Conservation (phyloP, 2,797 vertebrate species). For the Channa striata region DNA sequence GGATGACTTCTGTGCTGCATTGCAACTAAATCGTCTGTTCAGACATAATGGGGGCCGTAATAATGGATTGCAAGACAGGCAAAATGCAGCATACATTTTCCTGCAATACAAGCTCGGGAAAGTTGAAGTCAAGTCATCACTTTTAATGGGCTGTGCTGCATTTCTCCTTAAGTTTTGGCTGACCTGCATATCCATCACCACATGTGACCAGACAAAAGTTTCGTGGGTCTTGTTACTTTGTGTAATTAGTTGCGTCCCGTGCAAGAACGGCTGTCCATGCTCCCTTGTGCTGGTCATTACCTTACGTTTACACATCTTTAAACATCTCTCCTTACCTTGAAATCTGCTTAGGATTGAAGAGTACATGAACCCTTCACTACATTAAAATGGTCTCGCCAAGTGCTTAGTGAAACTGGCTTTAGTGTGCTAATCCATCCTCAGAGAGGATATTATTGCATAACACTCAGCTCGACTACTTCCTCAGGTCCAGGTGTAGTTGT, state of each 20-base stretch:
- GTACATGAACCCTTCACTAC: slow-evolving; percentile 38
- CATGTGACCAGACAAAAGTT: slow-evolving; percentile 10
- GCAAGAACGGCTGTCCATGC: too few species aligned
- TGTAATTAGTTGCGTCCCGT: neutral
- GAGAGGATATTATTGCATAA: slow-evolving; percentile 73
- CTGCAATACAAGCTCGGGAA: slow-evolving; percentile 10
- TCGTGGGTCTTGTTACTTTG: slow-evolving; percentile 7
- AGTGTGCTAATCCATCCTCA: slow-evolving; percentile 68
- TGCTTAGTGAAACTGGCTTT: slow-evolving; percentile 71
- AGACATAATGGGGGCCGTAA: slow-evolving; percentile 11
- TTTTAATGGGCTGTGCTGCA: slow-evolving; percentile 16
- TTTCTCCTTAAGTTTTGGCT: slow-evolving; percentile 4
- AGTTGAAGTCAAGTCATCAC: slow-evolving; percentile 8
- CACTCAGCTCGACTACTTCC: slow-evolving; percentile 26
- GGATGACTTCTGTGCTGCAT: slow-evolving; percentile 1
- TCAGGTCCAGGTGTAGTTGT: slow-evolving; percentile 50
- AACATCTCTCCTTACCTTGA: slow-evolving; percentile 21
- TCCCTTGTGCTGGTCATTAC: neutral
- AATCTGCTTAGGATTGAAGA: slow-evolving; percentile 31
- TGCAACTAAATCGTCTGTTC: slow-evolving; percentile 17
- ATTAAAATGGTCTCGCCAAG: slow-evolving; percentile 65
- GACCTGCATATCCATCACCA: slow-evolving; percentile 5
- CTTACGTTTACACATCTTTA: slow-evolving; percentile 5
- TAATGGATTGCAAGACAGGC: slow-evolving; percentile 12
- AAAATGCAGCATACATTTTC: slow-evolving; percentile 7